A percentile compares a stretch with the other conserved stretches of the same genome.
phyloP scores from a whole-genome alignment of 2,888 invertebrate genomes.

The Drosophila sordidapex region DNA sequence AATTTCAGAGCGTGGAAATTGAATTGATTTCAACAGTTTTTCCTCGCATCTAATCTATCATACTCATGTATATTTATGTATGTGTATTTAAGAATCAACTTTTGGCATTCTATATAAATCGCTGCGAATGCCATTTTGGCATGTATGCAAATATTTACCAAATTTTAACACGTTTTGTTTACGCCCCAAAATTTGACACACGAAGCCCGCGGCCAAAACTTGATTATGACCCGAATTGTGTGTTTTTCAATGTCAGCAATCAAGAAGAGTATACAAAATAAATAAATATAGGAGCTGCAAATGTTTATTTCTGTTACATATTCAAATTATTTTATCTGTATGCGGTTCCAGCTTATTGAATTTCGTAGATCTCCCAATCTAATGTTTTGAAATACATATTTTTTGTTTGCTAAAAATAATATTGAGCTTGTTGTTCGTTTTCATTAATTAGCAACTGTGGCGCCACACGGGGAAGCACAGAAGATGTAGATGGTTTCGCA shows the following conservation, averaged over 20 bases:
- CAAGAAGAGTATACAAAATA: constrained; percentile 12
- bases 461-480: neutral
- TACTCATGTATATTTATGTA: constrained; percentile 9
- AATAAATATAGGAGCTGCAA: constrained; percentile 4
- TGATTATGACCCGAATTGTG: constrained; percentile 40
- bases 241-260: constrained; percentile 20
- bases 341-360: neutral
- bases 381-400: neutral
- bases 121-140: constrained; percentile 32
- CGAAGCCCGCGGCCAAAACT: constrained; percentile 28
- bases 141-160: constrained; percentile 61
- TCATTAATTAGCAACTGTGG: constrained; percentile 7
- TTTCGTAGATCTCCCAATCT: neutral
- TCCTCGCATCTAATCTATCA: constrained; percentile 23
- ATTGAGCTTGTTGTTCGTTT: neutral
- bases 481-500: constrained; percentile 10
- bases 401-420: neutral
- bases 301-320: neutral
- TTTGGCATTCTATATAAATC: constrained; percentile 29
- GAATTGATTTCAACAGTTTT: constrained; percentile 17
- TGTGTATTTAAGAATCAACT: constrained; percentile 1
- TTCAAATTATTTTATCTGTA: neutral
- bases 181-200: constrained; percentile 53
- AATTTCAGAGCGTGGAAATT: constrained; percentile 9
- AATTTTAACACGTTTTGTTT: constrained; percentile 68